These are phyloP conservation scores for Lota lota DNA, from an alignment of 2,113 vertebrate species.

Conservation along the genomic window DNA sequence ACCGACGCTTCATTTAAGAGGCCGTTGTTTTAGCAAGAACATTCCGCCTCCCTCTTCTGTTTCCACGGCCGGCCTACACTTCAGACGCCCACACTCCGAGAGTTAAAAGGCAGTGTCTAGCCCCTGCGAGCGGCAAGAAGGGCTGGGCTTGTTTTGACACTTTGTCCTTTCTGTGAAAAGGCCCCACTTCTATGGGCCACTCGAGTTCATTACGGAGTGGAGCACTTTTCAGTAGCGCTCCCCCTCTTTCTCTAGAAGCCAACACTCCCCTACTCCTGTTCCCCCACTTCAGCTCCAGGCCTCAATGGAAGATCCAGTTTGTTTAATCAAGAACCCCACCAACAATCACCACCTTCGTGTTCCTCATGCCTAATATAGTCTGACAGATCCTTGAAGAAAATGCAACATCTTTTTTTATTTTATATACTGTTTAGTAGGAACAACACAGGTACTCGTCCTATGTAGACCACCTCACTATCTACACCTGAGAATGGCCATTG, in stretches of 20 bases:
- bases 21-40: slow-evolving; percentile 70
- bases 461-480: neutral
- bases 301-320: slow-evolving; percentile 73
- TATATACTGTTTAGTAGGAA: neutral
- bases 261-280: slow-evolving; percentile 44
- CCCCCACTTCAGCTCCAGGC: slow-evolving; percentile 63
- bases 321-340: slow-evolving; percentile 70
- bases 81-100: slow-evolving; percentile 69
- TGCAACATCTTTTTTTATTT: neutral
- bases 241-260: too few relatives aligned
- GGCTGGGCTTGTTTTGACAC: slow-evolving; percentile 77
- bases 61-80: slow-evolving; percentile 51
- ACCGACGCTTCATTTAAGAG: slow-evolving; percentile 67
- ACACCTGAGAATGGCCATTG: neutral
- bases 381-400: slow-evolving; percentile 12
- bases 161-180: slow-evolving; percentile 69
- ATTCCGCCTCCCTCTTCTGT: slow-evolving; percentile 65
- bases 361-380: slow-evolving; percentile 24
- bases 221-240: slow-evolving; percentile 58
- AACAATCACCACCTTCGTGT: slow-evolving; percentile 39
- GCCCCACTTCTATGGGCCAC: slow-evolving; percentile 66
- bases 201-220: slow-evolving; percentile 78
- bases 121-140: slow-evolving; percentile 61
- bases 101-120: slow-evolving; percentile 77
- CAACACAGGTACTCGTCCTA: neutral